Evolutionary conservation across 2,888 invertebrate species (phyloP).

Genomic region (Chorisops tibialis): DNA sequence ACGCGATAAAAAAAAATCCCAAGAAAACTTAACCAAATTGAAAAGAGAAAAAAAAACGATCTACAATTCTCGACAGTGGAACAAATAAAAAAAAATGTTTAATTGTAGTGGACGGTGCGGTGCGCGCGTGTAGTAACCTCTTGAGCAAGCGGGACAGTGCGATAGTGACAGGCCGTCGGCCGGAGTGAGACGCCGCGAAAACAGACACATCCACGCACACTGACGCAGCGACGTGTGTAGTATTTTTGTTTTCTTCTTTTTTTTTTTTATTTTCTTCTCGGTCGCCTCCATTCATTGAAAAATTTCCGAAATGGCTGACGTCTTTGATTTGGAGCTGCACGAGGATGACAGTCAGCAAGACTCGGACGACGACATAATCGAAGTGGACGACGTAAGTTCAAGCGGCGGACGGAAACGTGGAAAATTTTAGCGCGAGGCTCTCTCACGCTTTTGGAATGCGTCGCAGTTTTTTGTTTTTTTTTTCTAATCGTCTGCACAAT

Average conservation of each 20-base stretch:
- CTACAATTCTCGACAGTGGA: too few relatives aligned
- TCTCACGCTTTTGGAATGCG: too few relatives aligned
- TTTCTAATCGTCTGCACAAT: too few relatives aligned
- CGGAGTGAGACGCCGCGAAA: slow-evolving; percentile 15
- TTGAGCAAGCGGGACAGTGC: not conserved
- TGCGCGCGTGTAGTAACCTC: too few relatives aligned
- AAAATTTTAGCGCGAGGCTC: too few relatives aligned
- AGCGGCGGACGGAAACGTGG: not conserved
- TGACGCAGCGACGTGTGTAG: not conserved
- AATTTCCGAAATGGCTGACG: slow-evolving; percentile 18
- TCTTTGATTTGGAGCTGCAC: slow-evolving; percentile 21
- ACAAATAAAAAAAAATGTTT: too few relatives aligned
- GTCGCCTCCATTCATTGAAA: slow-evolving; percentile 19
- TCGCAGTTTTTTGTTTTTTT: too few relatives aligned
- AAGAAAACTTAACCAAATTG: too few relatives aligned
- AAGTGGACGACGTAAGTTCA: slow-evolving; percentile 22
- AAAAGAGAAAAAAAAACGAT: too few relatives aligned
- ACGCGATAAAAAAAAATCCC: too few relatives aligned
- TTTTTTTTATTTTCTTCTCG: not conserved
- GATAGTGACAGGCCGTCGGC: not conserved
- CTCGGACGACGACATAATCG: slow-evolving; percentile 19
- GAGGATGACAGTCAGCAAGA: slow-evolving; percentile 1
- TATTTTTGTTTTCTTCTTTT: slow-evolving; percentile 12
- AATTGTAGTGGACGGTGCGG: too few relatives aligned
- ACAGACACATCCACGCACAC: slow-evolving; percentile 10